phyloP scores from a whole-genome alignment of 2,113 vertebrate species.

The Callopanchax toddi region DNA sequence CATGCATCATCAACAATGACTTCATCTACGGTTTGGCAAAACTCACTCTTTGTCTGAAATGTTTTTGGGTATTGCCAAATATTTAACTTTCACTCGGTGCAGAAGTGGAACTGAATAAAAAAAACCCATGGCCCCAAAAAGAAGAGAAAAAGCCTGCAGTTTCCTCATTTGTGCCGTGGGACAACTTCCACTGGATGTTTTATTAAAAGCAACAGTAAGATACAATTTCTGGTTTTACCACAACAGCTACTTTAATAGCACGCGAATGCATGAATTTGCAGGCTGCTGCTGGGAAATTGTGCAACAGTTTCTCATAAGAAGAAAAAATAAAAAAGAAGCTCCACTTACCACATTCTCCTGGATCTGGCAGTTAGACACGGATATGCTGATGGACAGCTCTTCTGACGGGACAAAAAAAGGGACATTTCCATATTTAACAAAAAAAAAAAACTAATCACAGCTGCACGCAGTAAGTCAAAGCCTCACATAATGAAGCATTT shows the following conservation, averaged over 20 bases:
- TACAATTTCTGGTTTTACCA: conserved; percentile 40
- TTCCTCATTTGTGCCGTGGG: conserved; percentile 36
- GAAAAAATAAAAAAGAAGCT: conserved; percentile 24
- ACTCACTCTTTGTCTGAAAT: conserved; percentile 11
- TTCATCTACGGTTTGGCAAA: conserved; percentile 25
- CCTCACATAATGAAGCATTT: conserved; percentile 52
- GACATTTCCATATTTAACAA: too few species aligned
- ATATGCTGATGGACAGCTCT: conserved; percentile 96
- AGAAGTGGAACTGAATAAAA: conserved; percentile 49
- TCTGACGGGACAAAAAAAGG: conserved; percentile 75
- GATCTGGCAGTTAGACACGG: conserved; percentile 95
- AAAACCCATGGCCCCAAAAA: conserved; percentile 4
- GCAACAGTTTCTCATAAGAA: conserved; percentile 25
- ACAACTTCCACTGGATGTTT: conserved; percentile 34
- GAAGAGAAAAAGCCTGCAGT: background rate
- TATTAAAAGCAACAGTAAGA: conserved; percentile 12
- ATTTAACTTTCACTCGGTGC: conserved; percentile 49
- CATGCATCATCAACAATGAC: conserved; percentile 3
- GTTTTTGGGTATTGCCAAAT: conserved; percentile 49
- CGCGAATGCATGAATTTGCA: conserved; percentile 27
- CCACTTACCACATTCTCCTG: conserved; percentile 97
- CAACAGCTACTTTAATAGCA: conserved; percentile 45
- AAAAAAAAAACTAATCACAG: conserved; percentile 48
- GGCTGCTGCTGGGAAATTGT: conserved; percentile 52
- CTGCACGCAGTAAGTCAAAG: conserved; percentile 52